phyloP scores from a whole-genome alignment of 2,888 invertebrate genomes.

The Tryphoninae sp. region DNA sequence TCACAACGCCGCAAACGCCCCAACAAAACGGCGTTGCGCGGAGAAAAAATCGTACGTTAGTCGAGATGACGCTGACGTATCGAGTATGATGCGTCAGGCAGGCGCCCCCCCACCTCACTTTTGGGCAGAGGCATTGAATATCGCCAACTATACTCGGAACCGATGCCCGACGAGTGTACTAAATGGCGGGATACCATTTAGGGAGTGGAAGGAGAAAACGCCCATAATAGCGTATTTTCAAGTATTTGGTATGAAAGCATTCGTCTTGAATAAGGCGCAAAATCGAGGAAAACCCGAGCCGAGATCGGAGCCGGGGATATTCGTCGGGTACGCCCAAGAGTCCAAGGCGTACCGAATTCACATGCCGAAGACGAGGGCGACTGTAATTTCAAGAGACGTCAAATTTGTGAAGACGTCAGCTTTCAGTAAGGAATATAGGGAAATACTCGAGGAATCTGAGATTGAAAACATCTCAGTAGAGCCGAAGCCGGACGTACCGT shows the following conservation, averaged over 20 bases:
- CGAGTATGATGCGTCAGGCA: slow-evolving; percentile 32
- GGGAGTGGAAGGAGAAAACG: slow-evolving; percentile 40
- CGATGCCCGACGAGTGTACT: slow-evolving; percentile 20
- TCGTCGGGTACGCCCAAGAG: too few species aligned
- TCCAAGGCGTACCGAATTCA: too few species aligned
- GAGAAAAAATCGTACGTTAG: slow-evolving; percentile 31
- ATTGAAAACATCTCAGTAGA: too few species aligned
- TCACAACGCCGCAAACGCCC: slow-evolving; percentile 35
- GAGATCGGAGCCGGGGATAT: too few species aligned
- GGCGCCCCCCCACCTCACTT: background rate
- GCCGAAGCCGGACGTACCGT: too few species aligned
- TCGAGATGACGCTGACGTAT: slow-evolving; percentile 42
- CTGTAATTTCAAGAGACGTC: too few species aligned
- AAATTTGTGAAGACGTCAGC: too few species aligned
- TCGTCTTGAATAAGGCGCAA: slow-evolving; percentile 3
- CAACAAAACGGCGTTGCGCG: slow-evolving; percentile 37
- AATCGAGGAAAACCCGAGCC: too few species aligned
- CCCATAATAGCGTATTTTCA: slow-evolving; percentile 48
- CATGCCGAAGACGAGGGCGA: too few species aligned
- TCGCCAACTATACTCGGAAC: slow-evolving; percentile 25
- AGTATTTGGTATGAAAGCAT: slow-evolving; percentile 50
- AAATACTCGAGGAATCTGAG: too few species aligned
- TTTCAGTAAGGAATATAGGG: too few species aligned
- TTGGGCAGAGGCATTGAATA: slow-evolving; percentile 43
- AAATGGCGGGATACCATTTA: slow-evolving; percentile 49